phyloP scores from a whole-genome alignment of 2,113 vertebrate species.

The Nestor notabilis region DNA sequence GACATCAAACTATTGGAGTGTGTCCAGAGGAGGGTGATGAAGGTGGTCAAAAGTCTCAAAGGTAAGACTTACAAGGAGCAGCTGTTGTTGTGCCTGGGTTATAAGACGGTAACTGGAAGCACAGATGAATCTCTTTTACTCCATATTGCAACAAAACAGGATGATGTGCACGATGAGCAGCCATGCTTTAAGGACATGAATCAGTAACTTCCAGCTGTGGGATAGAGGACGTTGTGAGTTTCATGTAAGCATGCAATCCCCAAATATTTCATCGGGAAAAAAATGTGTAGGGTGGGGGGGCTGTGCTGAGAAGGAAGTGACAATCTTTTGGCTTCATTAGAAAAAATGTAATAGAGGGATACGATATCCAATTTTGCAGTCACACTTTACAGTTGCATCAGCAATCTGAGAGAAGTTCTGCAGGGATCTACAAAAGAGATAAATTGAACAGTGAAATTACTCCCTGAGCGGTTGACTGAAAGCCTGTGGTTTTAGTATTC shows the following conservation, averaged over 20 bases:
- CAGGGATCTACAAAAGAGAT: background rate
- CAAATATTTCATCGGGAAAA: background rate
- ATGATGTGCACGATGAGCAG: background rate
- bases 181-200: background rate
- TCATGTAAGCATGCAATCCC: background rate
- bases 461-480: background rate
- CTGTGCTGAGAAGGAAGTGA: background rate
- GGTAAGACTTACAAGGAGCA: fast-evolving
- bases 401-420: background rate
- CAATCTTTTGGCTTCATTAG: background rate
- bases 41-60: background rate
- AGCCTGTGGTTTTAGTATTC: background rate
- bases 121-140: background rate
- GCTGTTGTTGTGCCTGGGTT: background rate
- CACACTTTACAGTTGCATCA: background rate
- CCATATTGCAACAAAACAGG: background rate
- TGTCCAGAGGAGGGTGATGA: background rate
- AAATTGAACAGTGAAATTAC: background rate
- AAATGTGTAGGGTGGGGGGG: too few relatives aligned
- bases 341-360: background rate
- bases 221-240: background rate
- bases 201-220: background rate
- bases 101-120: background rate
- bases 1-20: background rate
- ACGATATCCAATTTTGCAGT: background rate